These are phyloP conservation scores for Cyphomyrus discorhynchus DNA, from an alignment of 2,113 vertebrate genomes.

Conservation along the genomic window DNA sequence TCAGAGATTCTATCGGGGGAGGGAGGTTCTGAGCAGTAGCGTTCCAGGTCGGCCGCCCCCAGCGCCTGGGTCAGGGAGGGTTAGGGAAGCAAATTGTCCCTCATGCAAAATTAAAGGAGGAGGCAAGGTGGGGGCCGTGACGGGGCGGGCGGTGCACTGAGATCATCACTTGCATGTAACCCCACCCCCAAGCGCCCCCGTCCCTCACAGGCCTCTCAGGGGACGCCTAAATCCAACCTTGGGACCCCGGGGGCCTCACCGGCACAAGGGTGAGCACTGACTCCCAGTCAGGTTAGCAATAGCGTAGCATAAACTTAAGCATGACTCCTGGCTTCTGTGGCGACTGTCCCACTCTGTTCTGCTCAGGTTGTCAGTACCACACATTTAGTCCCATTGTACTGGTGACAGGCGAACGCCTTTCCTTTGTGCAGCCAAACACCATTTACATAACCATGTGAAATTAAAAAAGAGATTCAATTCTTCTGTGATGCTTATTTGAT, in stretches of 20 bases:
- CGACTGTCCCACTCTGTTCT: neutral
- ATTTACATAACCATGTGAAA: neutral
- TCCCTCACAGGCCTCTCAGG: neutral
- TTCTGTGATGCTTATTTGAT: neutral
- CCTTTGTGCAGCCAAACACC: neutral
- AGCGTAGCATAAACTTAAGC: neutral
- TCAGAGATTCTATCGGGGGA: neutral
- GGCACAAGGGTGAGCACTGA: neutral
- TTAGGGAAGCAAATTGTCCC: neutral
- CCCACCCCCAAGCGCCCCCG: neutral
- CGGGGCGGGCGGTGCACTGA: neutral
- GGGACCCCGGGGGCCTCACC: neutral
- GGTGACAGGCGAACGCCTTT: neutral
- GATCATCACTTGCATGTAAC: neutral
- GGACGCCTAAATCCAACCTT: neutral
- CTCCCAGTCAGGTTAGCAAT: neutral
- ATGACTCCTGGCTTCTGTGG: neutral
- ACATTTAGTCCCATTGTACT: neutral
- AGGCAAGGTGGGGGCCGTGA: neutral
- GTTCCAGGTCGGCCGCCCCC: neutral
- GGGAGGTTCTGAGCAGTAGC: neutral
- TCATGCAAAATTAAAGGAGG: conserved; percentile 7
- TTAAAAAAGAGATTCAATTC: neutral
- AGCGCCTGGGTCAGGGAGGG: neutral
- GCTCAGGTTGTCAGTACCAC: neutral